phyloP scores from a whole-genome alignment of 2,797 vertebrate species.

The Bovichtus variegatus region DNA sequence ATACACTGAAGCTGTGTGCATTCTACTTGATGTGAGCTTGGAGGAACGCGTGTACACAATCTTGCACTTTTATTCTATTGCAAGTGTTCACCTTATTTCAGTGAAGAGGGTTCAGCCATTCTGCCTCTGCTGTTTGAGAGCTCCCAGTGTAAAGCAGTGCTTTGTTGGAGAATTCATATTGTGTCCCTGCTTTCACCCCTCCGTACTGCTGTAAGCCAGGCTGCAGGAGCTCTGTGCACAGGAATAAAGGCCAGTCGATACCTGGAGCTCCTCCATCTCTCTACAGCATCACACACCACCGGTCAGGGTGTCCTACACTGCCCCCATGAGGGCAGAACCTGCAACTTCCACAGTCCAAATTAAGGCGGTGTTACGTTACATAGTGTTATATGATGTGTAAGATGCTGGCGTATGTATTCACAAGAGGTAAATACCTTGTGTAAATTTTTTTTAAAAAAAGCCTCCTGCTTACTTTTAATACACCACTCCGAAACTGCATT shows the following conservation, averaged over 20 bases:
- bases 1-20: not conserved
- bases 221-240: conserved; percentile 24
- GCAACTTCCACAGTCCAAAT: not conserved
- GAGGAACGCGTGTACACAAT: not conserved
- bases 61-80: not conserved
- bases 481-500: not conserved
- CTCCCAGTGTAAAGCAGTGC: not conserved
- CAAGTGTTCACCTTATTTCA: not conserved
- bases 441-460: not conserved
- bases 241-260: conserved; percentile 40
- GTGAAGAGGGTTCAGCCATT: not conserved
- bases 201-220: conserved; percentile 19
- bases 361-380: not conserved
- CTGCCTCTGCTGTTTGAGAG: not conserved
- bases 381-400: not conserved
- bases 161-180: not conserved
- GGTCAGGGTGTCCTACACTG: conserved; percentile 54
- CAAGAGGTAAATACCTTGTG: not conserved
- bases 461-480: not conserved
- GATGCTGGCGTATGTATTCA: not conserved
- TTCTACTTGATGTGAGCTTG: not conserved
- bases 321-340: conserved; percentile 49
- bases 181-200: not conserved
- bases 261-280: conserved; percentile 36
- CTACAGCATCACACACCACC: not conserved